Evolutionary conservation across 2,888 invertebrate genomes (phyloP).

Genomic region (Creontiades dilutus): DNA sequence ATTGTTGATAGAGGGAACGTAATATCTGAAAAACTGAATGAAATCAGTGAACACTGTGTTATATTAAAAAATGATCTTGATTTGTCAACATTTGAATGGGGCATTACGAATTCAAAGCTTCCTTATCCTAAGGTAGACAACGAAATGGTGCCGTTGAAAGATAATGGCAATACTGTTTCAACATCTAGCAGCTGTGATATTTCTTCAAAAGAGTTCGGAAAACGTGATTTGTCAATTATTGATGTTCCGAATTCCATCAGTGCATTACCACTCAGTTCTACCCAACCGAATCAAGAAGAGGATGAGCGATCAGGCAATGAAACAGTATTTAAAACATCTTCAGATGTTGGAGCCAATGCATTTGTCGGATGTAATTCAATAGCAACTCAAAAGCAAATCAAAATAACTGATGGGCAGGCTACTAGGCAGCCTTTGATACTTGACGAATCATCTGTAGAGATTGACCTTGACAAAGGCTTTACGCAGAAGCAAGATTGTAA

Average conservation of each 20-base stretch:
- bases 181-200: background rate
- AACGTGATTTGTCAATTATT: too few relatives aligned
- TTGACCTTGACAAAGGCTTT: background rate
- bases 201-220: too few relatives aligned
- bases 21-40: background rate
- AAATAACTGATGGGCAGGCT: background rate
- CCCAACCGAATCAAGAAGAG: too few relatives aligned
- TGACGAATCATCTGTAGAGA: background rate
- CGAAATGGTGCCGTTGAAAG: too few relatives aligned
- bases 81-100: background rate
- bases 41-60: background rate
- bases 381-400: background rate
- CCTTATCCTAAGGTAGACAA: background rate
- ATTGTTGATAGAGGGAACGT: background rate
- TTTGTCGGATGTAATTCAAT: constrained; percentile 12
- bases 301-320: too few relatives aligned
- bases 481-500: background rate
- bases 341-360: background rate
- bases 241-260: too few relatives aligned
- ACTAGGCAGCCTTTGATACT: background rate
- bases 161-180: background rate
- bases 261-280: too few relatives aligned
- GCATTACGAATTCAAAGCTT: background rate
- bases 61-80: background rate
- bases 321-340: too few relatives aligned